phyloP scores from a whole-genome alignment of 2,113 vertebrate species.

The Syrmaticus mikado region DNA sequence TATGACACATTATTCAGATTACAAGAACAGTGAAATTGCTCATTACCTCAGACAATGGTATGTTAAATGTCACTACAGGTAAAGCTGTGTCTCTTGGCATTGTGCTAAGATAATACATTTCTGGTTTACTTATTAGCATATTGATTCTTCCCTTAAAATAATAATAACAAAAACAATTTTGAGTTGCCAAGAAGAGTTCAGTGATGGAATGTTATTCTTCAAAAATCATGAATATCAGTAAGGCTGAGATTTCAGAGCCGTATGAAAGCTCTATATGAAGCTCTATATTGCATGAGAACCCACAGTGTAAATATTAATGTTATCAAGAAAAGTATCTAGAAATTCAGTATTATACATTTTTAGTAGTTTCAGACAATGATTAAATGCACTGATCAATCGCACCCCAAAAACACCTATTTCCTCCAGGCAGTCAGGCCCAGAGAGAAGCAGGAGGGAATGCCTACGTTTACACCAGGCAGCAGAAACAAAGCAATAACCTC shows the following conservation, averaged over 20 bases:
- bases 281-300: not conserved
- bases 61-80: not conserved
- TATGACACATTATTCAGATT: not conserved
- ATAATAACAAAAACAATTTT: not conserved
- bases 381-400: not conserved
- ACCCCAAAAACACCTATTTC: not conserved
- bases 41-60: rapidly evolving
- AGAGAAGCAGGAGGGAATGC: not conserved
- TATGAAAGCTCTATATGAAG: not conserved
- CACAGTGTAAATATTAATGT: not conserved
- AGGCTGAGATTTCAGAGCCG: not conserved
- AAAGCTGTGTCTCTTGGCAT: not conserved
- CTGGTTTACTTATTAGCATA: not conserved
- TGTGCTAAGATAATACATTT: not conserved
- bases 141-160: not conserved
- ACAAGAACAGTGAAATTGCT: not conserved
- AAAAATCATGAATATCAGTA: not conserved
- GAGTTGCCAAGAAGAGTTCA: not conserved
- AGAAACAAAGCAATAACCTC: not conserved
- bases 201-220: not conserved
- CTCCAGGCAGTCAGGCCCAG: not conserved
- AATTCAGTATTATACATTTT: not conserved
- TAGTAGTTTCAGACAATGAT: not conserved
- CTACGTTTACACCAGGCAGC: not conserved
- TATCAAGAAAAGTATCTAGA: not conserved